Base-by-base conservation (phyloP, 1,140 invertebrate species). In the Drosophila parvula region DNA sequence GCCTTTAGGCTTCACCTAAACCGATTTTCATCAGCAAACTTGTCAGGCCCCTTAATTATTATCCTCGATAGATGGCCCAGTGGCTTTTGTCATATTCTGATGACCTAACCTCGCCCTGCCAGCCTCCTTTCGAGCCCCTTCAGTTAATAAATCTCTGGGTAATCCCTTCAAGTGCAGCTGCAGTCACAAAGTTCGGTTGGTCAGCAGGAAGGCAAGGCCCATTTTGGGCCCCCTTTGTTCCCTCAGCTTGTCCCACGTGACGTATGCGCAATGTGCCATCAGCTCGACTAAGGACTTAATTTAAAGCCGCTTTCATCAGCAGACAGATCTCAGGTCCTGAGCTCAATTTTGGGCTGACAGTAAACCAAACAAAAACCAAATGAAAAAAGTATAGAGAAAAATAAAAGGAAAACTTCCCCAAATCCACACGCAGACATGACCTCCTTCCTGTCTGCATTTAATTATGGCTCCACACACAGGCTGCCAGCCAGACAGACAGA, bases 281-380 rank as follows among this genome's bases (percentile, higher is more conserved):
- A 56, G 48, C 62, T 16, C 14, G 36, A 48, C 47, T 43, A 38
- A 62, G 63, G 50, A 78, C 74, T 56, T 77, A 77, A 77, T 76
- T 77, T 69, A 75, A 76, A 77, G 73, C 62, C 32, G 63, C 74
- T 68, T 76, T 77, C 63, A 61, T 50, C 64, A 77, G 56, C 73
- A 76, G 50, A 57, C 73, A 57, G 51, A 55, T 44, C 38, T 12
- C 14, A 16, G 11, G n/a, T 53, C 22, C 30, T 36, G 38, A 12
- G 22, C 61, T 67, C 65, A 65, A 69, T 67, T 67, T 41, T 16
- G n/a, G 48, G 8, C 22, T 36, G 45, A 10, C 40, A 61, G 41
- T n/a, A 22, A 44, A n/a, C 38, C 14, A 67, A 65, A 65, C 56
- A 70, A 71, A 70, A 59, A 22, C 32, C 32, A 9, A 36, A 53